Base-by-base conservation (phyloP, 2,797 vertebrate species). In the Coendou prehensilis region DNA sequence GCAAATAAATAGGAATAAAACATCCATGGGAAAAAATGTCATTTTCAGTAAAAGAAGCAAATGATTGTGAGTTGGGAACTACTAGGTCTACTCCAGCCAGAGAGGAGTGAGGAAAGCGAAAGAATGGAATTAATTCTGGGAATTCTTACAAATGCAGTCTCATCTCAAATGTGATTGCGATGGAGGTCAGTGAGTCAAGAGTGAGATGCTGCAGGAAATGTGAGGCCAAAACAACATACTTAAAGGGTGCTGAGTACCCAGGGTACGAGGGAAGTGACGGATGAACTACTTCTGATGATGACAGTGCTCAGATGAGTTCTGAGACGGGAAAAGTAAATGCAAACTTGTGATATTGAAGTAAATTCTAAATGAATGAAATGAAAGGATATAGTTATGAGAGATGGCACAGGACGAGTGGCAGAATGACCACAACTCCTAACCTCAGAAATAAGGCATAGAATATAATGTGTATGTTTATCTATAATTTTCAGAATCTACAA, bases 1-100 rank as follows among this genome's bases (percentile, higher is more conserved):
- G 41, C 59, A 96, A 73, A 86, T 52, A 93, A 73, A 52, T 4
- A 75, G 69, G 22, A 91, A 89, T 41, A 96, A 82, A 41, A 18
- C n/a, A 57, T n/a, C 3, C 8, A 26, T 1, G 5, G 1, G 37
- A 26, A 47, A 47, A 41, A 56, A 50, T 54, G 6, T 3, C 76
- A 5, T 6, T 75, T 3, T 67, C 6, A 85, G 61, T 28, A 9
- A 93, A 94, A 69, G 28, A 83, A 61, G 75, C 4, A 37, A 79
- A 92, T 81, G 17, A 23, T 33, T 59, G n/a, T 81, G 3, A 18
- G 2, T 22, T 26, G 54, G 6, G 9, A 33, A 33, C 26, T 71
- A 45, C 30, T 13, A 5, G 23, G 22, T 4, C 2, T 83, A 13
- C 50, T 57, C 17, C 5, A 81, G n/a, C 1, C 28, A 50, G 75